These are phyloP conservation scores for Chaetodon trifasciatus DNA, from an alignment of 2,797 vertebrate species.

Conservation along the genomic window DNA sequence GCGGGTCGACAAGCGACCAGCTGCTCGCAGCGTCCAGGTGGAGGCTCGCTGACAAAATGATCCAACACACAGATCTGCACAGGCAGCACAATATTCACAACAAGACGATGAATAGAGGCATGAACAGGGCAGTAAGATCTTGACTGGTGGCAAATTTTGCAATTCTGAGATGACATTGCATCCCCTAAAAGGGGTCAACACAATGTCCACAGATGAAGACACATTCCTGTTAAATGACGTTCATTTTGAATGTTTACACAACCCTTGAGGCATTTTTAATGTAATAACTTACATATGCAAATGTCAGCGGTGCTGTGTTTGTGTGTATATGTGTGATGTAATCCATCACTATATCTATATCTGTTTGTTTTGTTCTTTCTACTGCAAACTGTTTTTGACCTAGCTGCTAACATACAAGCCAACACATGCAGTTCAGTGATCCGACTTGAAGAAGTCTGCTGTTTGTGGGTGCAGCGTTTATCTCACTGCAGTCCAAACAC, in stretches of 20 bases:
- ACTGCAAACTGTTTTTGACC: slow-evolving; percentile 21
- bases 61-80: slow-evolving; percentile 24
- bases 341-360: slow-evolving; percentile 74
- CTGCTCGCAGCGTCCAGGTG: slow-evolving; percentile 62
- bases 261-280: slow-evolving; percentile 28
- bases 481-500: slow-evolving; percentile 14
- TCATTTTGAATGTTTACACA: slow-evolving; percentile 16
- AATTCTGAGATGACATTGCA: neutral
- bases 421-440: neutral
- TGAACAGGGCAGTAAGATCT: neutral
- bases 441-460: neutral
- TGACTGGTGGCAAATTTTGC: neutral
- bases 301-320: slow-evolving; percentile 67
- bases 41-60: slow-evolving; percentile 51
- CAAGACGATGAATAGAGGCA: slow-evolving; percentile 16
- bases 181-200: slow-evolving; percentile 4
- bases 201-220: slow-evolving; percentile 6
- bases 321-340: slow-evolving; percentile 80
- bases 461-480: slow-evolving; percentile 35
- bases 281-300: slow-evolving; percentile 25
- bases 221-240: neutral
- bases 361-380: slow-evolving; percentile 65
- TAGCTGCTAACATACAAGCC: slow-evolving; percentile 8
- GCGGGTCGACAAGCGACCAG: slow-evolving; percentile 66
- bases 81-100: slow-evolving; percentile 26